These are phyloP conservation scores for Todiramphus saurophagus DNA, from an alignment of 2,113 vertebrate species.

Conservation along the genomic window DNA sequence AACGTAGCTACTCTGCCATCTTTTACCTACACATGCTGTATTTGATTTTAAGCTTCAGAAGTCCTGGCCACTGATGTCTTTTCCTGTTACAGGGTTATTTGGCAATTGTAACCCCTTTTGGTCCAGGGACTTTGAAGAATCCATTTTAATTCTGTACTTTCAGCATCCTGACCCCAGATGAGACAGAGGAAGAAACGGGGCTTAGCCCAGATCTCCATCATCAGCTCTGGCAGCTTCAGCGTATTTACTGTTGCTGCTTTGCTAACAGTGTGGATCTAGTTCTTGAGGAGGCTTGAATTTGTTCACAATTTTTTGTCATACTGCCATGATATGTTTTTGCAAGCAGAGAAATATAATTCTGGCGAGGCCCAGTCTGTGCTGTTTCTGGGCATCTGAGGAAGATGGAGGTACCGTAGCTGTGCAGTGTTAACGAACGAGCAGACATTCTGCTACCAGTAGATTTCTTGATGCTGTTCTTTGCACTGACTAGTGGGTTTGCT, in stretches of 20 bases:
- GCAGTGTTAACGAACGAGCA: accelerated
- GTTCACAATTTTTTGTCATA: not conserved
- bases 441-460: not conserved
- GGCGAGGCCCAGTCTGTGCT: not conserved
- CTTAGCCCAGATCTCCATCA: not conserved
- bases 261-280: not conserved
- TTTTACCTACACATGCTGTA: not conserved
- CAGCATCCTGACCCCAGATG: not conserved
- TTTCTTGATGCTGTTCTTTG: not conserved
- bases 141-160: not conserved
- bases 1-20: accelerated
- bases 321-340: not conserved
- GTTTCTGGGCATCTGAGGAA: not conserved
- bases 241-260: not conserved
- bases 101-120: not conserved
- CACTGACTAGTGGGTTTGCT: not conserved
- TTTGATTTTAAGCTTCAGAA: not conserved
- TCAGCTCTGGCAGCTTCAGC: not conserved
- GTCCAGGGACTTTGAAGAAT: not conserved
- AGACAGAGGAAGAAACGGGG: not conserved
- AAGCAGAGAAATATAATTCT: not conserved
- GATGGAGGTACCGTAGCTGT: not conserved
- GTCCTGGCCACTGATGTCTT: not conserved
- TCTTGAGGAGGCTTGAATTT: not conserved
- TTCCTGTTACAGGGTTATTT: not conserved